Percentiles rank a stretch among this genome's conserved stretches.
These are phyloP conservation scores for Plotosus lineatus DNA, from an alignment of 2,113 vertebrate species.

Conservation along the genomic window DNA sequence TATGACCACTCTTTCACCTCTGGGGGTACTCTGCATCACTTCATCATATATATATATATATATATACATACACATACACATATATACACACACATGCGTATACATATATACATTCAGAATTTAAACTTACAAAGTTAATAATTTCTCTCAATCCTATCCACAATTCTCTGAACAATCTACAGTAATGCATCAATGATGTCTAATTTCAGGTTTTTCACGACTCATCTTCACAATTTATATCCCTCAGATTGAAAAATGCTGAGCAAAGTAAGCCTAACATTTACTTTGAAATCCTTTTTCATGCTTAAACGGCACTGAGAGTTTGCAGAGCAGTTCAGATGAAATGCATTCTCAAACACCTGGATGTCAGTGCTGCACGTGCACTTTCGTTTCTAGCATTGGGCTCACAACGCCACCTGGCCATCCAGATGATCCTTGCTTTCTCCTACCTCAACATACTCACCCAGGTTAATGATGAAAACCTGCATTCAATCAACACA, in stretches of 20 bases:
- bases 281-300: not conserved
- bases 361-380: not conserved
- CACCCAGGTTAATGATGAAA: constrained; percentile 31
- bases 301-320: not conserved
- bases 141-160: no score
- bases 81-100: no score
- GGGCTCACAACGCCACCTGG: constrained; percentile 21
- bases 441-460: not conserved
- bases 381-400: not conserved
- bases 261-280: not conserved
- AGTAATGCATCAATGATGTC: no score
- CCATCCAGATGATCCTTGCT: constrained; percentile 32
- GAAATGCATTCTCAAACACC: not conserved
- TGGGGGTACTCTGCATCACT: no score
- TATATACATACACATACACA: no score
- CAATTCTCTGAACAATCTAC: no score
- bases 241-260: not conserved
- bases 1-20: no score
- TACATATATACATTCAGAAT: no score
- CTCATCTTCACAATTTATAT: no score
- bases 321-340: not conserved
- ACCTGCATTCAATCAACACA: constrained; percentile 22
- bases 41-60: no score
- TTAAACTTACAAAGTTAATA: no score
- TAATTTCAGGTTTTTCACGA: no score